Conservation (phyloP, 2,797 vertebrate genomes). For the Parauchenoglanis ngamensis region DNA sequence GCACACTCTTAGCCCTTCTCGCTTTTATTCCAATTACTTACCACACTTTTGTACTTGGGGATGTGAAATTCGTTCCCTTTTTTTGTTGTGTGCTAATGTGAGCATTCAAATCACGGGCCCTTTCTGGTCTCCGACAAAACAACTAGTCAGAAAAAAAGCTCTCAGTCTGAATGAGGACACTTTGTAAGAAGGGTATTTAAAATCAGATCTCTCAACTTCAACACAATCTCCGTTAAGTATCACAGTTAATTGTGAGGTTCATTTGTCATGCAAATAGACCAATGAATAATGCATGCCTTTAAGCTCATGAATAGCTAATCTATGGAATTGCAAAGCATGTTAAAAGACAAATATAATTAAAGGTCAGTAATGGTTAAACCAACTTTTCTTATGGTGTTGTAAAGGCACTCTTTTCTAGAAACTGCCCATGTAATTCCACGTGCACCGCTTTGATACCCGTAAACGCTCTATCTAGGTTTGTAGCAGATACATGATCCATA, state of each 20-base stretch:
- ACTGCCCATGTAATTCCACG: conserved; percentile 18
- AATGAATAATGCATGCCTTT: conserved; percentile 62
- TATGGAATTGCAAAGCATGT: conserved; percentile 57
- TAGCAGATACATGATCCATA: background rate
- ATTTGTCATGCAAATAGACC: conserved; percentile 62
- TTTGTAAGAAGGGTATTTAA: conserved; percentile 47
- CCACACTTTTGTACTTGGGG: background rate
- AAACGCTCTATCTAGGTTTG: conserved; percentile 4
- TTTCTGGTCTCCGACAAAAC: background rate
- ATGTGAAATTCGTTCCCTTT: background rate
- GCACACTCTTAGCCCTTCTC: background rate
- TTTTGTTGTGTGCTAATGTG: conserved; percentile 3
- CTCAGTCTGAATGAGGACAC: conserved; percentile 38
- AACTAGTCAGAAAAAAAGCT: background rate
- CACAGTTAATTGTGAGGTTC: conserved; percentile 57
- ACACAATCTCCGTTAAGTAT: conserved; percentile 58
- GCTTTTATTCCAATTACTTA: background rate
- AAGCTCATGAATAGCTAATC: conserved; percentile 61
- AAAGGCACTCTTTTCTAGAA: conserved; percentile 10
- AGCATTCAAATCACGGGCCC: background rate
- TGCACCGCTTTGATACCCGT: background rate
- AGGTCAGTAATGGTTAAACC: conserved; percentile 60
- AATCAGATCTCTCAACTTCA: conserved; percentile 49
- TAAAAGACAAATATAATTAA: conserved; percentile 62
- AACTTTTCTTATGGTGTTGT: conserved; percentile 47